Base-by-base conservation (phyloP, 2,113 vertebrate species). In the Propithecus coquereli region DNA sequence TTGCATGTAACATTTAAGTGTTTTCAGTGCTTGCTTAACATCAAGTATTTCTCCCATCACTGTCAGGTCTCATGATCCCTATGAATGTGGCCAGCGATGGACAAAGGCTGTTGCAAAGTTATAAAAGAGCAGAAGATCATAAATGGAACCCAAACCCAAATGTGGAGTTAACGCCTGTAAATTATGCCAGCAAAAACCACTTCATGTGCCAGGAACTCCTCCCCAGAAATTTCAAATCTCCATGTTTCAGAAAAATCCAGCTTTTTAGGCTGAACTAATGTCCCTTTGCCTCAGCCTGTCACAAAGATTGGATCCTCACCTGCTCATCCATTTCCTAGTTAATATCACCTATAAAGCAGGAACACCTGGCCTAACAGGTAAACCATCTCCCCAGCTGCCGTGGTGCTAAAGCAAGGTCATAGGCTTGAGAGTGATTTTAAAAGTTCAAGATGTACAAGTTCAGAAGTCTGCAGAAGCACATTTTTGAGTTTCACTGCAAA, bases 381-480 rank as follows among this genome's bases (percentile, higher is more conserved):
- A 34, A 11, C 34, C 4, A 2, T 6, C 32, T 65, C 11, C 12
- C 43, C 52, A 43, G 45, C 71, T 61, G 17, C 27, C 7, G 18
- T 1, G n/a, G 25, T 1, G 22, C 40, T 23, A n/a, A 63, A 22
- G n/a, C 65, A 70, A 45, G 0, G 43, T n/a, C 71, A 63, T 8
- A 14, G 34, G 34, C 37, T 47, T 3, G 5, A 81, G 90, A 71
- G 65, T 10, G 5, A 65, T 43, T 87, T 93, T 63, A 12, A 80
- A 92, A 61, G 63, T 68, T 61, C 70, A 87, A 89, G 65, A 57
- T 5, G 9, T 6, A n/a, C 9, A 34, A 43, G 43, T 76, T 84
- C 90, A 84, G 63, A 95, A 95, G 87, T 70, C 86, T 68, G 2
- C 59, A 80, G 43, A 77, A 86, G 89, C 82, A 34, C 59, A 52